These are phyloP conservation scores for Dryobota labecula DNA, from an alignment of 2,888 invertebrate species.

Conservation along the genomic window DNA sequence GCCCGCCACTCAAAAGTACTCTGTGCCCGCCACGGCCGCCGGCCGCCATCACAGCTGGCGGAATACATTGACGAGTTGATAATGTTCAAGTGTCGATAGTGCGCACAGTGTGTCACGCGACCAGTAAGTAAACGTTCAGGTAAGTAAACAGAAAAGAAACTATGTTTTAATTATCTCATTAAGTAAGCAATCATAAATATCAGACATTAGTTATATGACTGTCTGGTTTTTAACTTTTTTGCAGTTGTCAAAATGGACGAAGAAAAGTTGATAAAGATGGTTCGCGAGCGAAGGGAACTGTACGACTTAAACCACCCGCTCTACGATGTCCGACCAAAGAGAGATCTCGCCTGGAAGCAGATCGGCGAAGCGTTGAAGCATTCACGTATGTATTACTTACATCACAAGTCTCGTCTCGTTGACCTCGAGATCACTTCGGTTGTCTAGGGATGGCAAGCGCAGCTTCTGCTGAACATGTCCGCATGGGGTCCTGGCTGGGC, in stretches of 20 bases:
- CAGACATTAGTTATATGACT: neutral
- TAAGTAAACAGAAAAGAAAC: neutral
- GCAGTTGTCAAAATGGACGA: conserved; percentile 36
- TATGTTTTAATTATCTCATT: neutral
- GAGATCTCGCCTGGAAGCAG: conserved; percentile 37
- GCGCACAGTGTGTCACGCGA: neutral
- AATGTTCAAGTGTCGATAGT: neutral
- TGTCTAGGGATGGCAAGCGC: neutral
- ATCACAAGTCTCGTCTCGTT: neutral
- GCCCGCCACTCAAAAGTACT: too few species aligned
- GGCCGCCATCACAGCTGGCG: neutral
- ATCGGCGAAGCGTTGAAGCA: conserved; percentile 29
- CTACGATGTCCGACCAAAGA: conserved; percentile 42
- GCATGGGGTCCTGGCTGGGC: neutral
- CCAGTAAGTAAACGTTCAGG: neutral
- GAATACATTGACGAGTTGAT: neutral
- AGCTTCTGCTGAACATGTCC: too few species aligned
- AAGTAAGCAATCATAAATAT: neutral
- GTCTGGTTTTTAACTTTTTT: neutral
- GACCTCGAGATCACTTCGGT: neutral
- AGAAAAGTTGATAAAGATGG: conserved; percentile 41
- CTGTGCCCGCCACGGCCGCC: neutral
- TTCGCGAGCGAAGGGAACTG: conserved; percentile 47
- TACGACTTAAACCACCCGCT: conserved; percentile 49
- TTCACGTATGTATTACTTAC: conserved; percentile 24